Evolutionary conservation across 2,888 invertebrate species (phyloP).

Genomic region (Liodrosophila aerea): DNA sequence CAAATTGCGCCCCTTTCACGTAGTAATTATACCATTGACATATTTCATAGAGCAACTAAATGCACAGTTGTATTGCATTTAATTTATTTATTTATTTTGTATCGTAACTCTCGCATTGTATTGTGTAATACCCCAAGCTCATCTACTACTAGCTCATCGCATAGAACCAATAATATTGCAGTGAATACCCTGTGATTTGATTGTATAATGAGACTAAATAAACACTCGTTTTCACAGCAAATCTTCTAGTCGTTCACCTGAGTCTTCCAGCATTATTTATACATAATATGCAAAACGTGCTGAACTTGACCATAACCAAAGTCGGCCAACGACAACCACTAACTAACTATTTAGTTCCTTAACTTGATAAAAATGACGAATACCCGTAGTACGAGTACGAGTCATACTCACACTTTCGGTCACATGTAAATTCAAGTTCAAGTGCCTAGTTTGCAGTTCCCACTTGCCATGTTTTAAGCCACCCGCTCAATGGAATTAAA

Average conservation of each 20-base stretch:
- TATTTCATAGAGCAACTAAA: slow-evolving; percentile 52
- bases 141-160: slow-evolving; percentile 2
- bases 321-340: slow-evolving; percentile 19
- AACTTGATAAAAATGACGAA: slow-evolving; percentile 11
- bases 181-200: slow-evolving; percentile 21
- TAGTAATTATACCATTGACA: slow-evolving; percentile 63
- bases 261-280: not conserved
- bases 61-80: slow-evolving; percentile 43
- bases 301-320: slow-evolving; percentile 59
- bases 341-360: slow-evolving; percentile 36
- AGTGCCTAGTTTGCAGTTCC: slow-evolving; percentile 40
- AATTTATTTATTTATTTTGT: slow-evolving; percentile 26
- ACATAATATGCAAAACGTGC: slow-evolving; percentile 61
- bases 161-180: slow-evolving; percentile 1
- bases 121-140: slow-evolving; percentile 7
- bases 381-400: not conserved
- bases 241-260: slow-evolving; percentile 4
- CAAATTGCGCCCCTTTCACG: slow-evolving; percentile 15
- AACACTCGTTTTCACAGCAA: slow-evolving; percentile 7
- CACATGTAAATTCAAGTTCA: slow-evolving; percentile 69
- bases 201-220: too few species aligned
- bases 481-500: slow-evolving; percentile 46
- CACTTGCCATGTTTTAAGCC: too few species aligned
- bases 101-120: slow-evolving; percentile 1
- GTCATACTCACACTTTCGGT: slow-evolving; percentile 10